Evolutionary conservation across 2,888 invertebrate genomes (phyloP), one percentile per base, ranked within the genome.

Genomic region (Pandemis corylana): DNA sequence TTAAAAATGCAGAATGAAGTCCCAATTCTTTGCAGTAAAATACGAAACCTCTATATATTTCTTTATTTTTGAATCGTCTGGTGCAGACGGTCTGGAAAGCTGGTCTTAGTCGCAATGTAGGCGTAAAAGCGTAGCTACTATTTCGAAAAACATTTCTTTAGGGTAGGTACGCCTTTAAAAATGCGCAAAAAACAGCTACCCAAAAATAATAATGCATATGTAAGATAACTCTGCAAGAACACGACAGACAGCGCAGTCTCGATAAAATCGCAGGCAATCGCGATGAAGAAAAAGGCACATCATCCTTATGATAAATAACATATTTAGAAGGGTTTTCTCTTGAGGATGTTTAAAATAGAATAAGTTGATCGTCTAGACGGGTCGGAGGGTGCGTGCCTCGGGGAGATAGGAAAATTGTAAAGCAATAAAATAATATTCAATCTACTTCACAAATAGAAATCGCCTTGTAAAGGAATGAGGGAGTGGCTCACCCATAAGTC

Each of bases 301-400:
- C 75, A 77, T 80, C 80, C 78, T 81, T 78, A 76, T 78, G 82
- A 85, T 84, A 85, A 83, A 75, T 71, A 63, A 69, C 81, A 82
- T 85, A 85, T 85, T 86, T 83, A 86, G 84, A 83, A 81, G 81
- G 80, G 81, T 82, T 81, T 79, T 83, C 83, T 85, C 87, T 78
- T 76, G 78, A 78, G 80, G 82, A 83, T 83, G 88, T 82, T 81
- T 82, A 81, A 81, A 80, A 80, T 86, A 82, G 84, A 87, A 89
- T 88, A 87, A 88, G 82, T 85, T 86, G 83, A 86, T 89, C 84
- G 93, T 93, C 93, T 93, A 93, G 93, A 93, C 93, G 86, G 77
- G 80, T 77, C 72, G 74, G 84, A 87, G 90, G 91, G 90, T 88
- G 86, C 84, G 85, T 86, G 84, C 87, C 83, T 86, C 77, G 78